A percentile compares a stretch with the other conserved stretches of the same genome.
These are phyloP conservation scores for Drosophila nr. fundita DNA, from an alignment of 2,888 invertebrate species.

Conservation along the genomic window DNA sequence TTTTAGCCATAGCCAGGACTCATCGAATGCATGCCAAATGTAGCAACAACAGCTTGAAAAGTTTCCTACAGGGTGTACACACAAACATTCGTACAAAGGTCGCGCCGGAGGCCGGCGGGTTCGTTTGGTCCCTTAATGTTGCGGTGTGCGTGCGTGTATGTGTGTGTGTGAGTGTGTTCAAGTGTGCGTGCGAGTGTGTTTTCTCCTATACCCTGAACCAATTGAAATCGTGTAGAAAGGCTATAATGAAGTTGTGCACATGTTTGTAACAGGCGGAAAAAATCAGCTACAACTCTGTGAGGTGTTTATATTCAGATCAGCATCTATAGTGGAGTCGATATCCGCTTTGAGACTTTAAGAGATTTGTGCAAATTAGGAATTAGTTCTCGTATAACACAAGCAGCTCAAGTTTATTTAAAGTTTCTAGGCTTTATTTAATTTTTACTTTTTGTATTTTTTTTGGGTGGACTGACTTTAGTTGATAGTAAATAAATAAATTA, in stretches of 20 bases:
- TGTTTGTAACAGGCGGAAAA: background rate
- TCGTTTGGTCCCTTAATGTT: slow-evolving; percentile 45
- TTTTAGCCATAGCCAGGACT: background rate
- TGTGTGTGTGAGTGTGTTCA: slow-evolving; percentile 15
- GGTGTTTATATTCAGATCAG: background rate
- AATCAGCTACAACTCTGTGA: background rate
- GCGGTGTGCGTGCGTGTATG: slow-evolving; percentile 23
- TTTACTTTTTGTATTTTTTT: background rate
- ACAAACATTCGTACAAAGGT: slow-evolving; percentile 48
- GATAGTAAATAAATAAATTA: background rate
- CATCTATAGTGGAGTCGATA: background rate
- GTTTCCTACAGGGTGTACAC: slow-evolving; percentile 32
- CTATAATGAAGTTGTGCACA: background rate
- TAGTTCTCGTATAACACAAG: background rate
- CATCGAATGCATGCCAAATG: background rate
- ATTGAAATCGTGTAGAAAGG: background rate
- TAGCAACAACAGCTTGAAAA: slow-evolving; percentile 1
- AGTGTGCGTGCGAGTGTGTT: slow-evolving; percentile 5
- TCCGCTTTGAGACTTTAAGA: background rate
- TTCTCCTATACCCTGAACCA: background rate
- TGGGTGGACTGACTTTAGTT: background rate
- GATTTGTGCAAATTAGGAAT: background rate
- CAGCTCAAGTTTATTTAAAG: background rate
- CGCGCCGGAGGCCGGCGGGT: slow-evolving; percentile 48
- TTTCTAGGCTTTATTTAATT: background rate